Percentiles rank a stretch among this genome's conserved stretches.
phyloP scores from a whole-genome alignment of 2,797 vertebrate species.

The Fundulus diaphanus region DNA sequence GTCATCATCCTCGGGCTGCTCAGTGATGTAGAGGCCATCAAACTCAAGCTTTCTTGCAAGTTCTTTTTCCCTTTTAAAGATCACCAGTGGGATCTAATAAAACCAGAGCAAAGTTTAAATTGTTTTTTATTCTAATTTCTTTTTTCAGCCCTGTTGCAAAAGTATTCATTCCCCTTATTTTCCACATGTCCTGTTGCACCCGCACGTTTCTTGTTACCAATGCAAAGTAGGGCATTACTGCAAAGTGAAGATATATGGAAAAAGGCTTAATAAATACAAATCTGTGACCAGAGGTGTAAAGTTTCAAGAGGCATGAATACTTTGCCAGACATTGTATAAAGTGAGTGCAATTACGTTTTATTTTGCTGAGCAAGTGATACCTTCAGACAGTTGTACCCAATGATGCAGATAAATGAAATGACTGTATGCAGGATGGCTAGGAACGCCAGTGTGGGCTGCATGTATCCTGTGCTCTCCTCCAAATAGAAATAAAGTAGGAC shows the following conservation, averaged over 20 bases:
- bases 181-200: background rate
- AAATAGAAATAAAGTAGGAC: slow-evolving; percentile 89
- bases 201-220: background rate
- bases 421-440: slow-evolving; percentile 88
- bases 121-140: background rate
- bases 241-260: background rate
- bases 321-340: background rate
- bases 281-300: background rate
- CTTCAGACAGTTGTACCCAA: slow-evolving; percentile 97
- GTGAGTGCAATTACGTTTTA: background rate
- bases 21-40: slow-evolving; percentile 93
- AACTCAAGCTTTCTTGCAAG: slow-evolving; percentile 94
- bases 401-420: slow-evolving; percentile 95
- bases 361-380: slow-evolving; percentile 57
- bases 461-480: slow-evolving; percentile 96
- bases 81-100: slow-evolving; percentile 89
- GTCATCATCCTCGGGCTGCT: slow-evolving; percentile 94
- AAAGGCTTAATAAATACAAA: background rate
- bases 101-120: background rate
- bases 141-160: background rate
- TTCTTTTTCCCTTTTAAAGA: slow-evolving; percentile 95
- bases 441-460: slow-evolving; percentile 89
- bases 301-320: background rate
- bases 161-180: slow-evolving; percentile 2
- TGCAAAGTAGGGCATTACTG: background rate